Evolutionary conservation across 2,888 invertebrate genomes (phyloP).

Genomic region (Coleophora deauratella): DNA sequence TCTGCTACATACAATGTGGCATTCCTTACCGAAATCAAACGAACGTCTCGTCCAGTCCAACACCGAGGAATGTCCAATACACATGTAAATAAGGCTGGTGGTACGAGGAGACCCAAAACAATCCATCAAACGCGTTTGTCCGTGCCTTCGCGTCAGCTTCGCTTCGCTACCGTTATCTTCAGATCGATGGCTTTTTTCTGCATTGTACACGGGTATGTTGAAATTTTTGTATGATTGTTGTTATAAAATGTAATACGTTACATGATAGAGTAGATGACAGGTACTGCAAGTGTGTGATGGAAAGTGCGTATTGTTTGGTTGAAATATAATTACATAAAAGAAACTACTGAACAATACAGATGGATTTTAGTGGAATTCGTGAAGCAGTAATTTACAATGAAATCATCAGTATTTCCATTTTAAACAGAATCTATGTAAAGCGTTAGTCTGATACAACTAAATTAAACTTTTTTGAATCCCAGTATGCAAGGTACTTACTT

Average conservation of each 20-base stretch:
- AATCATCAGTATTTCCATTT: no score
- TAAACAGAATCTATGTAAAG: no score
- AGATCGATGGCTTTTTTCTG: slow-evolving; percentile 12
- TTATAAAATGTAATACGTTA: background rate
- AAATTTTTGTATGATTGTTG: no score
- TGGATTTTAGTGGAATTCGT: no score
- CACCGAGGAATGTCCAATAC: background rate
- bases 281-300: no score
- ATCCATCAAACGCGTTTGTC: slow-evolving; percentile 28
- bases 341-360: no score
- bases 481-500: no score
- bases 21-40: slow-evolving; percentile 12
- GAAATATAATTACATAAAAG: no score
- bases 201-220: background rate
- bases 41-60: background rate
- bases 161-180: slow-evolving; percentile 20
- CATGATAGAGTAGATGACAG: background rate
- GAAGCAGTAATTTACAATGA: no score
- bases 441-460: no score
- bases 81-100: slow-evolving; percentile 16
- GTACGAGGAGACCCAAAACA: slow-evolving; percentile 24
- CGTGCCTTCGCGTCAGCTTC: slow-evolving; percentile 20
- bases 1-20: background rate
- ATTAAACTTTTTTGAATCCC: no score
- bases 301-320: no score